Base-by-base conservation (phyloP, 2,797 vertebrate species). In the Chrosomus eos region DNA sequence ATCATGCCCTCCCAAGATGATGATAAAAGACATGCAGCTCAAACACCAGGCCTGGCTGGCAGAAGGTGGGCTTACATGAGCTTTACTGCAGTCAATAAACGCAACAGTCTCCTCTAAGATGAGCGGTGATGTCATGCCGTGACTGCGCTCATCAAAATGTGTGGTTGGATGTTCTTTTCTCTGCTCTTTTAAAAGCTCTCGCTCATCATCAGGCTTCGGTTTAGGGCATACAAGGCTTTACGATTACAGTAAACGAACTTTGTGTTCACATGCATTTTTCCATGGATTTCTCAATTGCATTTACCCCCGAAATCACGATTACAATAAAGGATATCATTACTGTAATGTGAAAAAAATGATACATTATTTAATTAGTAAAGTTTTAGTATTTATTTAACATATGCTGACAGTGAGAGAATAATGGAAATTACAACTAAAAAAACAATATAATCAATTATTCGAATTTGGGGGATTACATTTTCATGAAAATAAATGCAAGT, bases 1-100 rank as follows among this genome's bases (percentile, higher is more conserved):
- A 91, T 93, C 89, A 89, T 86, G 81, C 87, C 92, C 92, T 92
- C 93, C 91, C 92, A 92, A 89, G 90, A 87, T 83, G 91, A 91
- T 91, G 92, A 94, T 92, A 87, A 88, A 93, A 92, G 84, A 67
- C 60, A 55, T 91, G 90, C 14, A 88, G 88, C 88, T 62, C 60
- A 62, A 62, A 62, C 62, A 18, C 62, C 62, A 91, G 90, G 87
- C 84, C 86, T 51, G 79, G 83, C 82, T 88, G 87, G 89, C 83
- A 91, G 91, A 89, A 87, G 74, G 81, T 89, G 91, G 89, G 73
- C 87, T 92, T 90, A 91, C 91, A 91, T 89, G 89, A 89, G 85
- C 90, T 94, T 93, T 92, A 90, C 89, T 92, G 87, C 58, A 88
- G 89, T 91, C 88, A 89, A 86, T 91, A 91, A 92, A 92, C 82